phyloP scores from a whole-genome alignment of 2,888 invertebrate species.

The Tetranychus piercei region DNA sequence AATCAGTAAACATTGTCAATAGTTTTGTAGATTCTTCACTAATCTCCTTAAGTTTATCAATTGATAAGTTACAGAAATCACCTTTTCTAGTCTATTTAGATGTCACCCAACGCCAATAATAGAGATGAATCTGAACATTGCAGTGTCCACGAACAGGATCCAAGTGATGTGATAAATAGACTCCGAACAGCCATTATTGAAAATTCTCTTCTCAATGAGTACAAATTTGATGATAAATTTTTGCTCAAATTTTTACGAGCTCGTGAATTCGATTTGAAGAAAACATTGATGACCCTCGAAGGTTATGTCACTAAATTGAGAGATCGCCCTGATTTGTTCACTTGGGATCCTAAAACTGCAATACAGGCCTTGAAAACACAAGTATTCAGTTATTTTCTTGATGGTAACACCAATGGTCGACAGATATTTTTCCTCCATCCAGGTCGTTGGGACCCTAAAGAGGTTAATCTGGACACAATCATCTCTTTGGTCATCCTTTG shows the following conservation, averaged over 20 bases:
- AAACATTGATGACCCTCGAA: background rate
- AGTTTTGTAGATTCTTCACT: too few species aligned
- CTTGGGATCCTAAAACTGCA: background rate
- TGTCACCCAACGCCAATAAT: background rate
- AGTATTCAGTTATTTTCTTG: background rate
- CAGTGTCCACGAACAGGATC: background rate
- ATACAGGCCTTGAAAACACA: background rate
- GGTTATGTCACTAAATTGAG: background rate
- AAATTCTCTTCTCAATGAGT: background rate
- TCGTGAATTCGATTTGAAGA: background rate
- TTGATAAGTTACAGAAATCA: too few species aligned
- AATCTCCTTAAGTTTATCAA: too few species aligned
- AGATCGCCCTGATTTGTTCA: background rate
- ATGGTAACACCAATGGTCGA: background rate
- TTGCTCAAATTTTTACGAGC: constrained; percentile 11
- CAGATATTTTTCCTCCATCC: background rate
- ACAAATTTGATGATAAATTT: constrained; percentile 10
- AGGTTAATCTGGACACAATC: background rate
- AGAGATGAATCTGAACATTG: background rate
- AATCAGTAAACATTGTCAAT: background rate
- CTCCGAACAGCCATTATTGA: background rate
- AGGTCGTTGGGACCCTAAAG: constrained; percentile 4
- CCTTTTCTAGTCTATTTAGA: too few species aligned
- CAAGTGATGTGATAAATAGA: background rate
- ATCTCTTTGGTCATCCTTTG: background rate